Conservation (phyloP, 92 coral and sea anemone genomes). For the Ricordea florida region DNA sequence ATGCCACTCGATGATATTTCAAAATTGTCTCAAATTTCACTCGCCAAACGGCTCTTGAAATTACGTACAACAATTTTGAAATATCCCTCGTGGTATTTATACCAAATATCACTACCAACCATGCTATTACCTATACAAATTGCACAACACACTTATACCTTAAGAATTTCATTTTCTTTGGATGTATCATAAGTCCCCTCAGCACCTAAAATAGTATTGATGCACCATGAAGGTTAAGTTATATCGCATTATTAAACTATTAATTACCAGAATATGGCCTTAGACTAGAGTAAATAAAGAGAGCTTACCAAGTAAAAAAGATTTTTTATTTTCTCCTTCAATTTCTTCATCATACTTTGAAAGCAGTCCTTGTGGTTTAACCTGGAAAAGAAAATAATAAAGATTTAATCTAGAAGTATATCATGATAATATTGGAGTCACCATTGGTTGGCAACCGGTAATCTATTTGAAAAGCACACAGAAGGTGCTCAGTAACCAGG, state of each 20-base stretch:
- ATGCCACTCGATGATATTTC: too few species aligned
- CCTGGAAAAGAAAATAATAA: conserved; percentile 30
- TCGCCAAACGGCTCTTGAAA: background rate
- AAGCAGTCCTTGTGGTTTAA: conserved; percentile 70
- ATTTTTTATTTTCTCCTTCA: conserved; percentile 81
- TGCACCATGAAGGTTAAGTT: background rate
- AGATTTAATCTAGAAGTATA: background rate
- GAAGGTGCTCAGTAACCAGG: too few species aligned
- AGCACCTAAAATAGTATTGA: conserved; percentile 33
- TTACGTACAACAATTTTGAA: too few species aligned
- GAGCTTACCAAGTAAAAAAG: conserved; percentile 82
- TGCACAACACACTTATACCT: conserved; percentile 23
- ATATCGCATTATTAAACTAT: too few species aligned
- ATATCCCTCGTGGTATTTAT: too few species aligned
- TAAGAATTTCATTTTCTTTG: conserved; percentile 77
- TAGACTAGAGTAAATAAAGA: too few species aligned
- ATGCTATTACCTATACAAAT: background rate
- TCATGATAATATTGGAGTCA: too few species aligned
- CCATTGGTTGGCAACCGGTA: too few species aligned
- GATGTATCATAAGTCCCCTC: conserved; percentile 77
- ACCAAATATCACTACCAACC: too few species aligned
- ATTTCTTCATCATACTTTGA: conserved; percentile 97
- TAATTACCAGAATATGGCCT: too few species aligned
- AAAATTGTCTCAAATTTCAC: too few species aligned
- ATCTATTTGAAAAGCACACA: too few species aligned